Evolutionary conservation across 2,797 vertebrate genomes (phyloP), one percentile per base, ranked within the genome.

Genomic region (Galaxias olidus): DNA sequence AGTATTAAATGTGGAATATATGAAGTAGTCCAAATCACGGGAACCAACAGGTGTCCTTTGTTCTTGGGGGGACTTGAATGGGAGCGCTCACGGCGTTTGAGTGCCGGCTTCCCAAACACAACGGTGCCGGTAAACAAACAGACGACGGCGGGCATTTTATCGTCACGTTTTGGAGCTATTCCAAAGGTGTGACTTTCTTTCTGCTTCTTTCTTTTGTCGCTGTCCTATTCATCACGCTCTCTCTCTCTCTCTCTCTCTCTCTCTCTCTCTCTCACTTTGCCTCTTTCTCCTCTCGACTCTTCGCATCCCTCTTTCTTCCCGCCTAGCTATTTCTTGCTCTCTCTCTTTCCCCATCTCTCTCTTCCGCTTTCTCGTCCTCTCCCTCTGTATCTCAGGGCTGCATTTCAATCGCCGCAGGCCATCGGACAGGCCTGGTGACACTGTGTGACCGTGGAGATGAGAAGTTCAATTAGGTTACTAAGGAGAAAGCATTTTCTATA

Each of bases 401-500:
- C 48, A 40, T 49, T 48, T 40, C 59, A 49, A 46, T 61, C 46
- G 48, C 19, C 11, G n/a, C 46, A 9, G 59, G 19, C 9, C 10
- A n/a, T 30, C 40, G 54, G 59, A 49, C 59, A 60, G 58, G 46
- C 42, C 46, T 15, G 89, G 91, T 87, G 90, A 91, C 91, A 86
- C 84, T 89, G 89, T 89, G 86, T 90, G 87, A 88, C 66, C 72
- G 90, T 91, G 91, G 91, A 93, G 90, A 91, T 93, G 91, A 92
- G 91, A 93, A 94, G 93, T 93, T 91, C 90, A 94, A 94, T 95
- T 92, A 94, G 92, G 93, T 94, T 93, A 92, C 94, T 93, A 93
- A 93, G 93, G 94, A 93, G 92, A 95, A 93, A 94, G 91, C 93
- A 93, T 94, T 94, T 94, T 91, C 90, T 93, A 93, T 95, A 95